These are phyloP conservation scores for Coptodon rendalli DNA, from an alignment of 2,113 vertebrate genomes.

Conservation along the genomic window DNA sequence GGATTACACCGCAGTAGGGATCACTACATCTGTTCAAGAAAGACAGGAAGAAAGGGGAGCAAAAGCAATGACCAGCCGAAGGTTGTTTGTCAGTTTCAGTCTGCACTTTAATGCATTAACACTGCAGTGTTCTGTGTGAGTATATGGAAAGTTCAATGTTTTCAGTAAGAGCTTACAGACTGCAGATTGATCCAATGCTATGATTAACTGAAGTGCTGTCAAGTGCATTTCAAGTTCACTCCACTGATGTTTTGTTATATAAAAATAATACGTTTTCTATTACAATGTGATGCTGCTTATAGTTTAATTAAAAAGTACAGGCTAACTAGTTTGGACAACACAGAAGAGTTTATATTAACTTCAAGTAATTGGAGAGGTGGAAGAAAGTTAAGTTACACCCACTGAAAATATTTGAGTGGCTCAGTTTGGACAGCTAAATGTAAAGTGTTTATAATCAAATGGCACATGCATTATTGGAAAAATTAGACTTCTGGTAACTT, in stretches of 20 bases:
- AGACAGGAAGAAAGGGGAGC: neutral
- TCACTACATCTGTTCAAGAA: neutral
- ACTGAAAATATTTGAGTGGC: neutral
- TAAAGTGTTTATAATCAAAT: neutral
- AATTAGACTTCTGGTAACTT: neutral
- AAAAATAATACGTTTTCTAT: fast-evolving
- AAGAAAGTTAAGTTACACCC: neutral
- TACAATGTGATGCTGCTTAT: neutral
- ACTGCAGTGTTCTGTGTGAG: neutral
- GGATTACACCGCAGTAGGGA: neutral
- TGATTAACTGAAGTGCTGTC: neutral
- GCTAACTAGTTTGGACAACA: neutral
- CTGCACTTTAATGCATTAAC: neutral
- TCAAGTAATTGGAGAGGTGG: neutral
- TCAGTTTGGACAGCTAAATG: neutral
- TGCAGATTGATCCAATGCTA: neutral
- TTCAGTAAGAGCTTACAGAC: neutral
- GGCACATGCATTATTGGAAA: neutral
- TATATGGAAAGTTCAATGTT: neutral
- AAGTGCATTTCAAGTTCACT: neutral
- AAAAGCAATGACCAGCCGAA: neutral
- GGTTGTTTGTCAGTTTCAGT: neutral
- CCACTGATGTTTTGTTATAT: neutral
- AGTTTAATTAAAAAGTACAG: neutral
- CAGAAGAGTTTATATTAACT: neutral